phyloP scores from a whole-genome alignment of 2,888 invertebrate species.

The Agriopis marginaria region DNA sequence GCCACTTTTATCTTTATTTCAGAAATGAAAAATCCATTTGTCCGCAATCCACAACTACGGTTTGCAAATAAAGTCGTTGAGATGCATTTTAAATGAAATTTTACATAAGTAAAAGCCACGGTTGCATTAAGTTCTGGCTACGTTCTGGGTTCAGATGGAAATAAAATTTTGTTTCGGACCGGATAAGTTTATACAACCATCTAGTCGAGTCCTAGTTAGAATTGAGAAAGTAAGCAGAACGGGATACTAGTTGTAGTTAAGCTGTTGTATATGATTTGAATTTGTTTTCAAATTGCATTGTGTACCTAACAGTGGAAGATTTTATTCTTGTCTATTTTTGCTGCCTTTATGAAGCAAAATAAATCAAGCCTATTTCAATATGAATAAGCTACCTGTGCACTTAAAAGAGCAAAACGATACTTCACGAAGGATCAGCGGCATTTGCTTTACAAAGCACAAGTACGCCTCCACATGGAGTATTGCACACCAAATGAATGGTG shows the following conservation, averaged over 20 bases:
- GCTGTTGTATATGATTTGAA: neutral
- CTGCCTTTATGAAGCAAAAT: no score
- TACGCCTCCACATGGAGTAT: no score
- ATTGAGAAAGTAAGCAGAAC: neutral
- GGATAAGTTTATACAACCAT: neutral
- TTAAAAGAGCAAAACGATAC: no score
- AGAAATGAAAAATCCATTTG: conserved; percentile 18
- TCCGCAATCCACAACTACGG: conserved; percentile 5
- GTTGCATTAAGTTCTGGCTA: conserved; percentile 2
- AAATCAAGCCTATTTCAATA: no score
- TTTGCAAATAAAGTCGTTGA: conserved; percentile 11
- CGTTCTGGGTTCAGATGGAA: neutral
- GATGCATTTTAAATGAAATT: conserved; percentile 26
- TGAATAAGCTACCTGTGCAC: no score
- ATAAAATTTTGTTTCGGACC: conserved; percentile 12
- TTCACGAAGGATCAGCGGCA: no score
- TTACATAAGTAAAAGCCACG: conserved; percentile 8
- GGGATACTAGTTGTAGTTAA: neutral
- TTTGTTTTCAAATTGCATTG: neutral
- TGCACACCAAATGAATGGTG: no score
- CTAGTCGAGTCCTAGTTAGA: neutral
- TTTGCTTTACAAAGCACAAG: no score
- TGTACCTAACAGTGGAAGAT: neutral
- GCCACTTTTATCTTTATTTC: conserved; percentile 10
- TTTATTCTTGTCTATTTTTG: no score